phyloP scores from a whole-genome alignment of 2,888 invertebrate species.

The Pollenia labialis region DNA sequence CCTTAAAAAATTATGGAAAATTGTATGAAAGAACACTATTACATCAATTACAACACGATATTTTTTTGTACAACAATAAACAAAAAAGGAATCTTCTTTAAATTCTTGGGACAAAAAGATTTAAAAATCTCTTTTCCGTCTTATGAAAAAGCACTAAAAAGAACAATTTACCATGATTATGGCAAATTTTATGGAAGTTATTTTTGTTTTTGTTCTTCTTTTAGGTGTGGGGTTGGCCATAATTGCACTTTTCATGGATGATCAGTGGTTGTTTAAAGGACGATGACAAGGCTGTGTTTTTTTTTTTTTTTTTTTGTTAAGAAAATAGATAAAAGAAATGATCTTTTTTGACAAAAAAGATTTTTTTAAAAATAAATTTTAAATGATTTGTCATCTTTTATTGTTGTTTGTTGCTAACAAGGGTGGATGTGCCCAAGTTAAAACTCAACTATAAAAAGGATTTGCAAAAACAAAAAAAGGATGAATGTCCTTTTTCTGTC shows the following conservation, averaged over 20 bases:
- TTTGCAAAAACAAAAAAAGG: slow-evolving; percentile 54
- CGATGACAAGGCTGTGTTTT: slow-evolving; percentile 36
- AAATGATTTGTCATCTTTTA: slow-evolving; percentile 62
- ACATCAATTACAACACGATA: slow-evolving; percentile 66
- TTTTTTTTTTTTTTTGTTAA: neutral
- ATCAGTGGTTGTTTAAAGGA: slow-evolving; percentile 69
- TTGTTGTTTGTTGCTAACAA: slow-evolving; percentile 55
- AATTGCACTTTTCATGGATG: slow-evolving; percentile 74
- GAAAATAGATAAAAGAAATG: neutral
- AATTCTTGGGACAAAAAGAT: slow-evolving; percentile 38
- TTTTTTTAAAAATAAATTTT: slow-evolving; percentile 29
- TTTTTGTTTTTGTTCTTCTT: slow-evolving; percentile 38
- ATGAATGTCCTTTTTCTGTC: slow-evolving; percentile 23
- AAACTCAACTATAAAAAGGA: slow-evolving; percentile 68
- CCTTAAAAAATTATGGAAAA: slow-evolving; percentile 55
- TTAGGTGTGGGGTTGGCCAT: slow-evolving; percentile 68
- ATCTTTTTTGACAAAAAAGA: neutral
- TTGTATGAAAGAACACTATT: slow-evolving; percentile 53
- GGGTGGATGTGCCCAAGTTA: slow-evolving; percentile 55
- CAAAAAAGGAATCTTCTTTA: slow-evolving; percentile 21
- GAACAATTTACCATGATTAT: slow-evolving; percentile 71
- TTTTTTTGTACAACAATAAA: slow-evolving; percentile 50
- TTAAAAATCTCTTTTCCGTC: slow-evolving; percentile 1
- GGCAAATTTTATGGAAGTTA: slow-evolving; percentile 69
- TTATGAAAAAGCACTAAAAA: slow-evolving; percentile 22